These are phyloP conservation scores for Zaprionus taronus DNA, from an alignment of 1,140 invertebrate species.

Conservation along the genomic window DNA sequence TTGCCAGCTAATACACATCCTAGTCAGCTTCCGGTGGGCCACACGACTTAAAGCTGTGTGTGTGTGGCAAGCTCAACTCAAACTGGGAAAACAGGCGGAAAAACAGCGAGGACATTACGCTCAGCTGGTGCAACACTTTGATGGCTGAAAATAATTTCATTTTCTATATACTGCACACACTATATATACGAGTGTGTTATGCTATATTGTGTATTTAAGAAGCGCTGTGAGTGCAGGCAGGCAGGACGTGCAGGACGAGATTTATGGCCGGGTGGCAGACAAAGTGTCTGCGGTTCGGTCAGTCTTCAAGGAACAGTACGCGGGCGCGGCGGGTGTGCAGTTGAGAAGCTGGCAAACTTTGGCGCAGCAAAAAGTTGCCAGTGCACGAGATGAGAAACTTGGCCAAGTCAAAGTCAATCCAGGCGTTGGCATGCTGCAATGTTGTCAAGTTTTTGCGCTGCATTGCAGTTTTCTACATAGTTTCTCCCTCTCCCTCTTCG, in stretches of 20 bases:
- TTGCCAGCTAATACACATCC: constrained; percentile 73
- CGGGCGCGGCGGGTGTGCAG: not conserved
- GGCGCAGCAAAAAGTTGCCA: constrained; percentile 37
- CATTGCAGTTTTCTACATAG: constrained; percentile 62
- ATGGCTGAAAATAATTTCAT: constrained; percentile 78
- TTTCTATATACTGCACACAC: constrained; percentile 56
- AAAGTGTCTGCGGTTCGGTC: constrained; percentile 80
- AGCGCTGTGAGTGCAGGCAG: not conserved
- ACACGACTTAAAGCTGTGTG: constrained; percentile 37
- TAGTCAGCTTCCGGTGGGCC: constrained; percentile 50
- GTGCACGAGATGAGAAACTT: constrained; percentile 48
- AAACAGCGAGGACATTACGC: constrained; percentile 63
- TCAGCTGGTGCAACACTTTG: constrained; percentile 80
- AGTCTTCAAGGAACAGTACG: constrained; percentile 29
- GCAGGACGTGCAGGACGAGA: constrained; percentile 55
- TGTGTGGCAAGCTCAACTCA: constrained; percentile 35
- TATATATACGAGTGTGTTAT: constrained; percentile 13
- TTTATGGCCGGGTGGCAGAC: constrained; percentile 79
- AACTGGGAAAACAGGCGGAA: constrained; percentile 34
- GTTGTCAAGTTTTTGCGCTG: constrained; percentile 59
- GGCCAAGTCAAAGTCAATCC: constrained; percentile 61
- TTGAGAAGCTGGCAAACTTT: constrained; percentile 31
- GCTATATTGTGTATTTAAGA: constrained; percentile 3
- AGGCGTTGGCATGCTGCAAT: constrained; percentile 17
- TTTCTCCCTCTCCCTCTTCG: not conserved